Evolutionary conservation across 30 jellyfish, hydroid and myxozoan species (phyloP), one percentile per base, ranked within the genome.

Genomic region (Pseudorhiza aurosa): DNA sequence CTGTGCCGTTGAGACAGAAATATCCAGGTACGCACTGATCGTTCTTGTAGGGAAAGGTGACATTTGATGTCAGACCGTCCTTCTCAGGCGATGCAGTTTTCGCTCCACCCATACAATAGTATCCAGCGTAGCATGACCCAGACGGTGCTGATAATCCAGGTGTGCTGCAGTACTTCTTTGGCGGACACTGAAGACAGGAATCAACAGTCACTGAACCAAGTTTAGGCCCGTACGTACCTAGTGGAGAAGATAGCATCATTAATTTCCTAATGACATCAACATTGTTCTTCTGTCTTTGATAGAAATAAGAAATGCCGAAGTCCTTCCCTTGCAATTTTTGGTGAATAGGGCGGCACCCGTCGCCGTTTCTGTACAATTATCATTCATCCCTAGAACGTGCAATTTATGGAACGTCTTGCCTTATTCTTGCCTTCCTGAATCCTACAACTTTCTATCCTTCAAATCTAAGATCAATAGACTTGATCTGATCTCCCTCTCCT

Each of bases 11-110:
- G 37, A 78, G 72, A 62, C 99, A 94, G 88, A 8, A 94, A 51
- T 80, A 94, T 0, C 99, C 99, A 26, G 83, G 62, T 7, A 96
- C 96, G 58, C 99, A 93, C 30, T 78, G 94, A 43, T 93, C 99
- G 40, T 93, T 93, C 64, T 72, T 70, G 88, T 19, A 93, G 10
- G 96, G 87, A 72, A 93, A 93, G 22, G 96, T 85, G 77, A 77
- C 82, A 37, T 74, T 68, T 25, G 87, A 30, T 19, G 93, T 43
- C 28, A 78, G 62, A 31, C 72, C 89, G 17, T 85, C 85, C 68
- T 65, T 82, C 67, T 56, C 78, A 8, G 99, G 99, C 15, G 94
- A 47, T 11, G 99, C 89, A 5, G 96, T 67, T 33, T 68, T 87
- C 3, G 99, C 91, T 40, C 96, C 99, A 18, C 65, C 79, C 74